Conservation (phyloP, 2,888 invertebrate species). For the Scelioninae gen. 1 region DNA sequence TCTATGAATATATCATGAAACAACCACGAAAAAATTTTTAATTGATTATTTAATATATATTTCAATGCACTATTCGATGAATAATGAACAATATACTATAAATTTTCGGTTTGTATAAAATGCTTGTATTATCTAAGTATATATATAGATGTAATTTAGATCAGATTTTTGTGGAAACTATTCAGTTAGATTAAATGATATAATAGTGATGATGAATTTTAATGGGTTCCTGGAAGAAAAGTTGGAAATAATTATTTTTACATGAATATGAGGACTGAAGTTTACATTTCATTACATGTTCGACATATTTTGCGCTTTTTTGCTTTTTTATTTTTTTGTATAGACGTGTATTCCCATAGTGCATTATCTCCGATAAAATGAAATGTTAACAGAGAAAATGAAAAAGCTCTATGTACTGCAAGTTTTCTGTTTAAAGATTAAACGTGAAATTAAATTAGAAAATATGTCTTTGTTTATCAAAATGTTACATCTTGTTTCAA, state of each 20-base stretch:
- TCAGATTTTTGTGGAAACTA: not conserved
- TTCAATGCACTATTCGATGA: too few relatives aligned
- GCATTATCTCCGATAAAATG: conserved; percentile 33
- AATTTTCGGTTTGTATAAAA: too few relatives aligned
- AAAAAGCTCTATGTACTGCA: not conserved
- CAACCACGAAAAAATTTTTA: too few relatives aligned
- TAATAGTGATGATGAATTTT: not conserved
- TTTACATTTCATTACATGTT: conserved; percentile 42
- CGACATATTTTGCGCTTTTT: not conserved
- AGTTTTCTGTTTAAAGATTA: conserved; percentile 7
- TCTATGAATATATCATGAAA: too few relatives aligned
- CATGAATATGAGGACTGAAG: not conserved
- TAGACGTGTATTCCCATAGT: conserved; percentile 15
- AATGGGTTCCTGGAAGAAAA: not conserved
- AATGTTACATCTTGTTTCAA: not conserved
- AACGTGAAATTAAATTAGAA: conserved; percentile 7
- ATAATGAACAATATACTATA: too few relatives aligned
- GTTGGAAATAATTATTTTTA: not conserved
- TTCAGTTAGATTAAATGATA: too few relatives aligned
- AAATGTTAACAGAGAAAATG: conserved; percentile 44
- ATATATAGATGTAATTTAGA: too few relatives aligned
- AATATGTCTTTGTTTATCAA: conserved; percentile 1
- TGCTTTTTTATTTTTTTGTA: not conserved
- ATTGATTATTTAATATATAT: too few relatives aligned
- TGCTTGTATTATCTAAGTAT: too few relatives aligned